Evolutionary conservation across 1,140 invertebrate genomes (phyloP).

Genomic region (Diabrotica virgifera): DNA sequence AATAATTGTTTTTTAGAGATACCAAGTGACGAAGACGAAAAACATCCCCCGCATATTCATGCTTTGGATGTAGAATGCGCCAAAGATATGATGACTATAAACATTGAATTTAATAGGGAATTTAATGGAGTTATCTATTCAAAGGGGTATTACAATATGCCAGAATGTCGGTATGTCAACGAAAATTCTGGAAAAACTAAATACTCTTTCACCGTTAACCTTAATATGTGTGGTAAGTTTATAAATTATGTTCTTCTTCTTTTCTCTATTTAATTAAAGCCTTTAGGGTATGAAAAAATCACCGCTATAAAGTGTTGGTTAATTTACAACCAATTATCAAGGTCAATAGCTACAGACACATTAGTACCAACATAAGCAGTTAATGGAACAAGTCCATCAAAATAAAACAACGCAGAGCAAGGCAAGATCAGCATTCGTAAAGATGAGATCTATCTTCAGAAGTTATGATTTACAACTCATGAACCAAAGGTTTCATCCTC

Average conservation of each 20-base stretch:
- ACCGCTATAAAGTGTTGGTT: too few species aligned
- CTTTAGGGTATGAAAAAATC: neutral
- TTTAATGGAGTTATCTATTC: constrained; percentile 81
- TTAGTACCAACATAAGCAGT: too few species aligned
- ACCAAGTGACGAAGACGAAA: constrained; percentile 50
- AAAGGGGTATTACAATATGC: constrained; percentile 70
- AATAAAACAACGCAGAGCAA: too few species aligned
- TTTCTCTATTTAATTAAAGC: too few species aligned
- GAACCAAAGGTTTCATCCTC: too few species aligned
- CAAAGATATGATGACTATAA: constrained; percentile 80
- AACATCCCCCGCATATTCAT: constrained; percentile 73
- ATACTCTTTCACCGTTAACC: constrained; percentile 71
- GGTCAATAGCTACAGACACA: too few species aligned
- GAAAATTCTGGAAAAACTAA: constrained; percentile 66
- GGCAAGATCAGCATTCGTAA: too few species aligned
- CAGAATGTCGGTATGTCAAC: constrained; percentile 69
- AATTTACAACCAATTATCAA: too few species aligned
- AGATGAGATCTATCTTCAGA: too few species aligned
- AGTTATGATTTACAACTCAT: too few species aligned
- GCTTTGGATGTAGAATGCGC: constrained; percentile 72
- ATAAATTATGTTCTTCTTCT: neutral
- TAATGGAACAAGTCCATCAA: too few species aligned
- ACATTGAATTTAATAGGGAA: constrained; percentile 71
- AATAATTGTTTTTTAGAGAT: neutral
- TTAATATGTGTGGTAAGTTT: constrained; percentile 64